Base-by-base conservation (phyloP, 2,113 vertebrate genomes). In the Hippocampus guttulatus region DNA sequence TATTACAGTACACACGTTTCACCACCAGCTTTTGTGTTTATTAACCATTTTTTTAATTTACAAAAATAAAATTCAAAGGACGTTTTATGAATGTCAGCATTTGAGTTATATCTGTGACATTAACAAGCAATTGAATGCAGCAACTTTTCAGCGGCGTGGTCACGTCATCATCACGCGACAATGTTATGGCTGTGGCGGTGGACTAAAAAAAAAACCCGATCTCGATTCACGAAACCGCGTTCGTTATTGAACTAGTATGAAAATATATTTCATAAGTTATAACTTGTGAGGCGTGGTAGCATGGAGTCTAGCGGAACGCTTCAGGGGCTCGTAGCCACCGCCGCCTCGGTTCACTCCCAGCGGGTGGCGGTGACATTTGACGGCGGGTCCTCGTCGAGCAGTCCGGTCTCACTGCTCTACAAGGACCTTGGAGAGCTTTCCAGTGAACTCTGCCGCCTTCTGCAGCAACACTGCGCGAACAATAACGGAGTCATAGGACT, bases 331-430 rank as follows among this genome's bases (percentile, higher is more conserved):
- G 94, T 96, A 40, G 73, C 66, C 9, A 63, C 57, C 68, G 92
- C 94, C 1, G 93, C 94, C 7, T 55, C 70, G 0, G 21, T 70
- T 21, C 81, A 94, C 76, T 3, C 81, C 0, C 62, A 78, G 3
- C 83, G 90, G 58, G 77, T 57, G 0, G 97, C 97, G 0, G 94
- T 97, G 0, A 90, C 88, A 5, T 96, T 93, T 55, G 91, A 96
- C 69, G 73, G 73, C 1, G 90, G 91, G 45, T 69, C 75, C 0
- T 33, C 33, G 2, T 75, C 66, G 3, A 76, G 75, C 0, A 71
- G 68, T 25, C 85, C 87, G 0, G 40, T 70, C 18, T 87, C 27
- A 45, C 77, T 87, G 57, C 89, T 87, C 0, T 98, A 97, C n/a
- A 33, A 58, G 1, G 85, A 89, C 0, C 23, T 98, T 74, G 0